Evolutionary conservation across 2,797 vertebrate species (phyloP).

Genomic region (Myripristis murdjan): DNA sequence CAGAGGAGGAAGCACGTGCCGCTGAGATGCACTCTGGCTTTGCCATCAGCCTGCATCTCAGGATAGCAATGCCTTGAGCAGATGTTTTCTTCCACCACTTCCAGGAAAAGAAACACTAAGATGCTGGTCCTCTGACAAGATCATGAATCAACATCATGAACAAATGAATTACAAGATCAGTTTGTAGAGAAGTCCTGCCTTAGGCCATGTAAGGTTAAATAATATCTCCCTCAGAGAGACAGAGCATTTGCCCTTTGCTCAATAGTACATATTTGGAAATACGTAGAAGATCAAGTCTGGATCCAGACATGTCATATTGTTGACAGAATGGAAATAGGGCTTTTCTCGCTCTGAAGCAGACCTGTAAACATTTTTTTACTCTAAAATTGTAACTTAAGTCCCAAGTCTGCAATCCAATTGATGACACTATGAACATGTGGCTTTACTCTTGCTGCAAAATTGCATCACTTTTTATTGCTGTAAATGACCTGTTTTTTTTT

Average conservation of each 20-base stretch:
- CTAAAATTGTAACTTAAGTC: background rate
- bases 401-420: background rate
- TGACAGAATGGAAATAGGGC: conserved; percentile 9
- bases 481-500: no score
- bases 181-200: conserved; percentile 31
- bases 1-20: conserved; percentile 53
- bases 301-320: conserved; percentile 18
- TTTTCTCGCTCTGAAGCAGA: background rate
- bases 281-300: background rate
- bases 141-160: conserved; percentile 44
- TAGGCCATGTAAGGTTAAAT: background rate
- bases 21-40: conserved; percentile 55
- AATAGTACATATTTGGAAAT: background rate
- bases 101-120: conserved; percentile 59
- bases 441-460: background rate
- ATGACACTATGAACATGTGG: no score
- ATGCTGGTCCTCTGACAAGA: conserved; percentile 49
- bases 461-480: background rate
- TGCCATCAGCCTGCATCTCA: conserved; percentile 65
- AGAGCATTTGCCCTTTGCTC: background rate
- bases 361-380: conserved; percentile 38
- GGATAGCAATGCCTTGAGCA: conserved; percentile 68
- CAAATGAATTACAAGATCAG: conserved; percentile 42
- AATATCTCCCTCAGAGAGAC: background rate
- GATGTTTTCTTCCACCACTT: conserved; percentile 70